Evolutionary conservation across 2,113 vertebrate genomes (phyloP), one percentile per base, ranked within the genome.

Genomic region (Bos javanicus): DNA sequence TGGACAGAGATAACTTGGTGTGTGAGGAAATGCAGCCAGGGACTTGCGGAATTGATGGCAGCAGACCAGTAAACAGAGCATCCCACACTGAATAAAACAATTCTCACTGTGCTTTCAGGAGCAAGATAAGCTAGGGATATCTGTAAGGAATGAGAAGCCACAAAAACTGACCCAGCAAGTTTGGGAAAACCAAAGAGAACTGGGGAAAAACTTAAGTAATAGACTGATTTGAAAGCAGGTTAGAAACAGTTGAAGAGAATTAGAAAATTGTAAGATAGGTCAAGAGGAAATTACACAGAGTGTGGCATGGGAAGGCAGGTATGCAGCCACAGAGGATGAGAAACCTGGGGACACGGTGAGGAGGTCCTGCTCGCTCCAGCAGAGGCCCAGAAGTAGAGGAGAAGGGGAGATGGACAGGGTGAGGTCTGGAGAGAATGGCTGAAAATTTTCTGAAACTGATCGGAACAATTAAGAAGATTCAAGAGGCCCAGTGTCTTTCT

Each of bases 141-240:
- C 90, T 92, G 54, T 28, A 5, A 62, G n/a, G 94, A 87, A 14
- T 26, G 23, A 95, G 64, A 95, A 90, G 64, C 71, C 46, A 43
- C 90, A 84, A 33, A 91, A 71, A 96, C 90, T 90, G 84, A 97
- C 94, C 94, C 82, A 84, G 80, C 92, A 96, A 93, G 92, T 96
- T 94, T 90, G 74, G 90, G 95, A 91, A 97, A 56, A 59, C 87
- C 86, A 52, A 88, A 64, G 56, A 78, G 83, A 36, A 64, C 5
- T 2, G 17, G 78, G 86, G 23, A 11, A 17, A 50, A 83, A 23
- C 26, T 7, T 54, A 85, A 87, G 54, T 30, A 46, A 64, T n/a
- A 33, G 82, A 25, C 83, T 71, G 74, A 88, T 74, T 59, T 67
- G 90, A 71, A 87, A 93, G 54, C 56, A 93, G 87, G 87, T 96